Evolutionary conservation across 1,140 invertebrate species (phyloP), one percentile per base, ranked within the genome.

Genomic region (Adelges cooleyi): DNA sequence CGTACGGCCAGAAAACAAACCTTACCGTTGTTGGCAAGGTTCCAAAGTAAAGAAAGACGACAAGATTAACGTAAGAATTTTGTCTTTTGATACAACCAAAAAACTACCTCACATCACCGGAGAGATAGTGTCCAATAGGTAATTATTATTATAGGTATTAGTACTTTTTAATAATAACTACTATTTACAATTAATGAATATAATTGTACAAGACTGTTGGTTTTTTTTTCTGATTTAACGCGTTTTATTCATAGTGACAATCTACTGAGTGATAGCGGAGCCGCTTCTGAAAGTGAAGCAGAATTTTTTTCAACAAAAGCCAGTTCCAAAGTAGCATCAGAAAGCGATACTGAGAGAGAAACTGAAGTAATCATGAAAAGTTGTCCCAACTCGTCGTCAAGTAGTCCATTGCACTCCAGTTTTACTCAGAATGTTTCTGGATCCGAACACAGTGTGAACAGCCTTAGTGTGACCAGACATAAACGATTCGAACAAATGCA

Each of bases 21-120:
- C 54, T 10, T 62, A 13, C 2, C 6, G 27, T 3, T 9, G 33
- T 2, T 62, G 54, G 54, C 3, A 38, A 62, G 54, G 54, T 18
- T 48, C 40, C 20, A 62, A 62, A 44, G 13, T 62, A 18, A 46
- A 62, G 15, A 62, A 62, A 46, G 17, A 62, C 2, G 54, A 62
- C 9, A 62, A 29, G 2, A 62, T 62, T 27, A 17, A 62, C 20
- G 42, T 62, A 0, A 46, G 29, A 46, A 23, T 62, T 44, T 22
- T 62, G 36, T 62, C 54, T 20, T 62, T 62, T 29, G 54, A 62
- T 62, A 38, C 29, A 13, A 46, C 54, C 27, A 62, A 62, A 33
- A 62, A 62, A 62, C 40, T 62, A 27, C 54, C 54, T 29, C 54
- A 62, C 46, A 62, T 62, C 15, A 62, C 54, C 9, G 54, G 54